Conservation (phyloP, 2,888 invertebrate genomes). For the Hemicrepidius hirtus region DNA sequence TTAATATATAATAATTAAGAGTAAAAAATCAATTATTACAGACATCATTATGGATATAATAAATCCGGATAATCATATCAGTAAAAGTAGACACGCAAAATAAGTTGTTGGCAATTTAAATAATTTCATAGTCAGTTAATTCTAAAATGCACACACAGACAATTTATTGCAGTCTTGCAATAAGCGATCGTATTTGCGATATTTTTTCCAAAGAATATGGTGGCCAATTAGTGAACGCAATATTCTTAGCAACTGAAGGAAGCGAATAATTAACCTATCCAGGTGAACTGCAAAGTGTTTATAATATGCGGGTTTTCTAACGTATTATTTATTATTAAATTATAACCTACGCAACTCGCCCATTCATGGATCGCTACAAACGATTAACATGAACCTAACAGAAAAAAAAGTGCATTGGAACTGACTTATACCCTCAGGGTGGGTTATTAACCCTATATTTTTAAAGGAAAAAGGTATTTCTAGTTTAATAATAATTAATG, state of each 20-base stretch:
- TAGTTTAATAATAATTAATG: neutral
- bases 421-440: constrained; percentile 28
- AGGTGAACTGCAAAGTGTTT: constrained; percentile 51
- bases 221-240: constrained; percentile 37
- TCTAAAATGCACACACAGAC: constrained; percentile 17
- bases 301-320: constrained; percentile 54
- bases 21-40: no score
- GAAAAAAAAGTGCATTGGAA: constrained; percentile 11
- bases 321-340: constrained; percentile 56
- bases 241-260: constrained; percentile 44
- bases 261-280: constrained; percentile 50
- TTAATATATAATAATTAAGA: no score
- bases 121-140: constrained; percentile 26
- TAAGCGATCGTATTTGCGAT: constrained; percentile 23
- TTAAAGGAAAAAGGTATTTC: neutral
- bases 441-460: constrained; percentile 25
- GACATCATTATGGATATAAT: neutral
- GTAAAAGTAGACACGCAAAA: neutral
- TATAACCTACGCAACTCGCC: constrained; percentile 50
- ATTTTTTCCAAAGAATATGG: constrained; percentile 25
- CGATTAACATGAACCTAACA: constrained; percentile 33
- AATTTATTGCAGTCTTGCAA: constrained; percentile 8
- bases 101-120: constrained; percentile 24
- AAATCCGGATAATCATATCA: constrained; percentile 1
- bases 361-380: constrained; percentile 44